phyloP scores from a whole-genome alignment of 37 sponge, comb jelly and placozoan species.

The Bolinopsis microptera region DNA sequence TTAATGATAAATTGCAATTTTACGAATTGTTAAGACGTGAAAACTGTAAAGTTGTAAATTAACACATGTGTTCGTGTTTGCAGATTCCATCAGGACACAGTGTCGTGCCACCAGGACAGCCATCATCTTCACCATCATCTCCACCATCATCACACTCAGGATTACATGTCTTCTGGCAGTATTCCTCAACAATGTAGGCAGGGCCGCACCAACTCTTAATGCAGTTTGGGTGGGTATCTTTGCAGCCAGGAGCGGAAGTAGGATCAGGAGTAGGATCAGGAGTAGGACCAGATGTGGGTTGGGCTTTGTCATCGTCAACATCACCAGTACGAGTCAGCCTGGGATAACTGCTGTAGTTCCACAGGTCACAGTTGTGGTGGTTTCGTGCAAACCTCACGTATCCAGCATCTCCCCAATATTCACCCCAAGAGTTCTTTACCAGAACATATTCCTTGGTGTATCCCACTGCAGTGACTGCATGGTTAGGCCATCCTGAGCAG shows the following conservation, averaged over 20 bases:
- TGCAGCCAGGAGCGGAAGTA: no score
- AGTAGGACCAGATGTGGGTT: no score
- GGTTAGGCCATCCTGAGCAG: not conserved
- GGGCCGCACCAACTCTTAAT: no score
- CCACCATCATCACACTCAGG: not conserved
- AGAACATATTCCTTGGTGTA: slow-evolving; percentile 21
- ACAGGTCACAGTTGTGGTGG: slow-evolving; percentile 16
- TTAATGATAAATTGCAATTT: no score
- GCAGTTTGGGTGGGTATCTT: not conserved
- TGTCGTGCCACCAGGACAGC: not conserved
- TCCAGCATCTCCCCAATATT: not conserved
- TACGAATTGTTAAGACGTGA: no score
- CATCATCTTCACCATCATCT: no score
- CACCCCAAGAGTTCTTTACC: slow-evolving; percentile 22
- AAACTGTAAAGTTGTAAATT: no score
- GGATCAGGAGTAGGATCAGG: no score
- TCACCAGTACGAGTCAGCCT: not conserved
- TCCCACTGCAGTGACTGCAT: not conserved
- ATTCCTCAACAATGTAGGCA: no score
- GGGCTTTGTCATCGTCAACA: no score
- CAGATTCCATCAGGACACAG: not conserved
- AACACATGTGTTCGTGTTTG: slow-evolving; percentile 7
- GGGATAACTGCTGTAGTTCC: not conserved
- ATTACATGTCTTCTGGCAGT: no score
- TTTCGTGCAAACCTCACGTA: not conserved